These are phyloP conservation scores for Cololabis saira DNA, from an alignment of 2,113 vertebrate species.

Conservation along the genomic window DNA sequence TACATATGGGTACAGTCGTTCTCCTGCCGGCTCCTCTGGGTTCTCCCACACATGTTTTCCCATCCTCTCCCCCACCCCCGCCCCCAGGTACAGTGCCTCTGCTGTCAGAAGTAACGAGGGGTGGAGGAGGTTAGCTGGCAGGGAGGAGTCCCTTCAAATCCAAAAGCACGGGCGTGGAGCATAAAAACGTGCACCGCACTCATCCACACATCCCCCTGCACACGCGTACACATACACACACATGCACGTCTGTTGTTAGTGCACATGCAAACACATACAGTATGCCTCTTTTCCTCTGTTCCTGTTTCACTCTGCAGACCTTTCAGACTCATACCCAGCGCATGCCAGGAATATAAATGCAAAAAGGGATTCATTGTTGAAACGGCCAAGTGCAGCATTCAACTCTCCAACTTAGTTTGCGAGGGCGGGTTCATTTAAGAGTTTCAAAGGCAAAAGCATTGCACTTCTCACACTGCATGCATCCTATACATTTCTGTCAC, in stretches of 20 bases:
- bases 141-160: constrained; percentile 50
- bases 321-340: constrained; percentile 33
- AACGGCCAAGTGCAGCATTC: constrained; percentile 44
- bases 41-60: constrained; percentile 55
- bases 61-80: constrained; percentile 26
- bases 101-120: constrained; percentile 53
- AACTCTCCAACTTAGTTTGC: constrained; percentile 27
- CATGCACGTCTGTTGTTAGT: neutral
- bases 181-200: constrained; percentile 17
- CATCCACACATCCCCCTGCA: constrained; percentile 1
- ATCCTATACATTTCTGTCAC: constrained; percentile 12
- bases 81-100: constrained; percentile 47
- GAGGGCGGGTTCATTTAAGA: constrained; percentile 37
- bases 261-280: constrained; percentile 9
- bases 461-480: constrained; percentile 6
- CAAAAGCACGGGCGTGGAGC: constrained; percentile 38
- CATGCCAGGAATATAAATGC: constrained; percentile 56
- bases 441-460: constrained; percentile 42
- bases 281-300: constrained; percentile 32
- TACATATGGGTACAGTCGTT: constrained; percentile 23
- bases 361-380: constrained; percentile 70
- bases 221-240: constrained; percentile 15
- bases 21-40: constrained; percentile 22
- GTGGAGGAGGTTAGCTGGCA: constrained; percentile 52
- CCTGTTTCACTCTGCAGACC: constrained; percentile 33